Conservation (phyloP, 1,140 invertebrate species). For the Aphidius gifuensis region DNA sequence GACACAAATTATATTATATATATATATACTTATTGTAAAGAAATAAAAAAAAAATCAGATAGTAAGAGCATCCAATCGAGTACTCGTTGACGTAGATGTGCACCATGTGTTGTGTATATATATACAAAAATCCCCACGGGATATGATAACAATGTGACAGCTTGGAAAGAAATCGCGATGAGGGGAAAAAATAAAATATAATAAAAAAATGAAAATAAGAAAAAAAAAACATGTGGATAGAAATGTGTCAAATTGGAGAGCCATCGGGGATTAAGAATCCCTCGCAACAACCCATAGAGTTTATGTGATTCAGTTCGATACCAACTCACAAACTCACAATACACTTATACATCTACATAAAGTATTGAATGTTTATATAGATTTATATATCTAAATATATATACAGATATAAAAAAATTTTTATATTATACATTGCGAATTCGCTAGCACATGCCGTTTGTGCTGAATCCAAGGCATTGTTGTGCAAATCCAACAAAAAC, state of each 20-base stretch:
- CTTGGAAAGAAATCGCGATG: no score
- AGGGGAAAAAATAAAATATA: neutral
- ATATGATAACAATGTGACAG: slow-evolving; percentile 10
- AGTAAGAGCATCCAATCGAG: slow-evolving; percentile 11
- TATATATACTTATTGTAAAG: slow-evolving; percentile 2
- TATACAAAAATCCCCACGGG: slow-evolving; percentile 17
- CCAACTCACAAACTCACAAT: no score
- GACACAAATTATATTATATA: neutral
- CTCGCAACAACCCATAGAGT: slow-evolving; percentile 21
- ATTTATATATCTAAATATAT: neutral
- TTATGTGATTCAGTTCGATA: no score
- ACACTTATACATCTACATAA: no score
- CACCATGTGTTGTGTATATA: slow-evolving; percentile 15
- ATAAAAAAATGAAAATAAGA: slow-evolving; percentile 7
- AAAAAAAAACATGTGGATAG: slow-evolving; percentile 34
- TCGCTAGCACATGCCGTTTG: slow-evolving; percentile 35
- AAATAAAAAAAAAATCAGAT: neutral
- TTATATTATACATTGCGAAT: slow-evolving; percentile 23
- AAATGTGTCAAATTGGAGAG: slow-evolving; percentile 47
- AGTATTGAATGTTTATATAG: no score
- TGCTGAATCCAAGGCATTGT: slow-evolving; percentile 36
- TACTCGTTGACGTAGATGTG: slow-evolving; percentile 24
- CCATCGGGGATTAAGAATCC: slow-evolving; percentile 39
- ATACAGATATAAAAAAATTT: slow-evolving; percentile 26
- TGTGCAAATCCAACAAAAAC: slow-evolving; percentile 49